These are phyloP conservation scores for Florisuga fusca DNA, from an alignment of 2,797 vertebrate genomes.

Conservation along the genomic window DNA sequence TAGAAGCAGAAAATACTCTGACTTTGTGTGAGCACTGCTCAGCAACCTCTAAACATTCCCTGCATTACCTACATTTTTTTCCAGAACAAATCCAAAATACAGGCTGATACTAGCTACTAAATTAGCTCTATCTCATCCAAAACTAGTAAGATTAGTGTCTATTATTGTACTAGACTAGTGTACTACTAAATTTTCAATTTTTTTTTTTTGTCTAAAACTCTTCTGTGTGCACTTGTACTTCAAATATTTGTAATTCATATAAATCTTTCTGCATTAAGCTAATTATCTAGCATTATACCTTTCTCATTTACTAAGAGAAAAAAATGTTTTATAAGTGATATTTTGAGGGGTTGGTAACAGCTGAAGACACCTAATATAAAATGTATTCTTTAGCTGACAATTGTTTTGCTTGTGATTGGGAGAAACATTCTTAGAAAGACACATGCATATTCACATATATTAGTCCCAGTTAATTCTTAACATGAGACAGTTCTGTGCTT, in stretches of 20 bases:
- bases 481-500: neutral
- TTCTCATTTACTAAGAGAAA: neutral
- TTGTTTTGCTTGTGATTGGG: neutral
- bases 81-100: too few species aligned
- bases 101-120: too few species aligned
- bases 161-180: too few species aligned
- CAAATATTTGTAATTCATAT: neutral
- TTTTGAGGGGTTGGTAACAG: neutral
- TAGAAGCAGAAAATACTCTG: too few species aligned
- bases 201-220: neutral
- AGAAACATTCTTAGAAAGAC: neutral
- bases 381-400: neutral
- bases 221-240: fast-evolving
- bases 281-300: neutral
- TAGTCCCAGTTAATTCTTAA: neutral
- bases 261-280: neutral
- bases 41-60: too few species aligned
- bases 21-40: too few species aligned
- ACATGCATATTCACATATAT: neutral
- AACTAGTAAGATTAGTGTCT: neutral
- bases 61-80: too few species aligned
- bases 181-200: neutral
- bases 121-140: neutral
- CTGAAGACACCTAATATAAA: neutral
- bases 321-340: neutral